phyloP scores from a whole-genome alignment of 2,888 invertebrate species.

The Caenorhabditis doughertyi region DNA sequence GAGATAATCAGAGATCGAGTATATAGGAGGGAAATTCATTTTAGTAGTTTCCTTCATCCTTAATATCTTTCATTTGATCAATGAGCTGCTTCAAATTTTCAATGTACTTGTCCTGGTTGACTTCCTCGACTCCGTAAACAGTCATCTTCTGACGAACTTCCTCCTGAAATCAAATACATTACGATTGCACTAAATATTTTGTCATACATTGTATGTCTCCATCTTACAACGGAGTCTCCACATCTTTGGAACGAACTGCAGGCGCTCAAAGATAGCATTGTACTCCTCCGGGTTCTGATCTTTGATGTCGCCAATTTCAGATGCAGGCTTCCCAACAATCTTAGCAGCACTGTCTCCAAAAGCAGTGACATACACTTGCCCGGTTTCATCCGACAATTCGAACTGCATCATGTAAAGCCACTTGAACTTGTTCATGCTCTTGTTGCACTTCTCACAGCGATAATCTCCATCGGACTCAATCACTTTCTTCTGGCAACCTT shows the following conservation, averaged over 20 bases:
- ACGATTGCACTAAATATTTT: background rate
- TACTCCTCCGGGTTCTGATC: conserved; percentile 85
- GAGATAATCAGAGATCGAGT: conserved; percentile 31
- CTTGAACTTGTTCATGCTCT: conserved; percentile 90
- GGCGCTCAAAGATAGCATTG: conserved; percentile 87
- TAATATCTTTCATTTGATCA: conserved; percentile 46
- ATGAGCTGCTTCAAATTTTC: conserved; percentile 61
- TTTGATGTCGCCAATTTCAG: conserved; percentile 88
- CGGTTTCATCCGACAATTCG: conserved; percentile 91
- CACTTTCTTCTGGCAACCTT: conserved; percentile 92
- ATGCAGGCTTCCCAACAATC: conserved; percentile 88
- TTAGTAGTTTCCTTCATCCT: conserved; percentile 25
- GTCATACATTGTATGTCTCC: conserved; percentile 90
- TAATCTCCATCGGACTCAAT: conserved; percentile 92
- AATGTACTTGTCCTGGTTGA: conserved; percentile 72
- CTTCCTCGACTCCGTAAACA: conserved; percentile 67
- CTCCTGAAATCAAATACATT: conserved; percentile 68
- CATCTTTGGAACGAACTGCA: conserved; percentile 89
- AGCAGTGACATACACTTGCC: conserved; percentile 92
- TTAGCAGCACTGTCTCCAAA: conserved; percentile 90
- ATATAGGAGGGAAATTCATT: background rate
- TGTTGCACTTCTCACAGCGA: conserved; percentile 95
- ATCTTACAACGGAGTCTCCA: conserved; percentile 92
- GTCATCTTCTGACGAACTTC: conserved; percentile 71
- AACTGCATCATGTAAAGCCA: conserved; percentile 85